Evolutionary conservation across 2,888 invertebrate genomes (phyloP).

Genomic region (Danaus chrysippus): DNA sequence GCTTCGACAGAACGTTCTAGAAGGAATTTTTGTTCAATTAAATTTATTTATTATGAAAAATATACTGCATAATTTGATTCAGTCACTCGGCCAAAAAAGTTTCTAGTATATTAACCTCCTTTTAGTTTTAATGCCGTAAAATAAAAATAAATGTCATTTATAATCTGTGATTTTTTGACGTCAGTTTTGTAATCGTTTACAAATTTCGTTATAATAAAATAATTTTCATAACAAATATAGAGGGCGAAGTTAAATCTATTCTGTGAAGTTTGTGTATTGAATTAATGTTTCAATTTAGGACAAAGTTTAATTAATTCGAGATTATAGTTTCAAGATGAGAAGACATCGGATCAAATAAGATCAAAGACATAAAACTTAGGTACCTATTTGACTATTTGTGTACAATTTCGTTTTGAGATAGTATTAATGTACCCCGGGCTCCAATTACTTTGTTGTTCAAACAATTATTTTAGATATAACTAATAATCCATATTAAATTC

Average conservation of each 20-base stretch:
- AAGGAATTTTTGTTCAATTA: background rate
- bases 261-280: background rate
- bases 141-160: too few relatives aligned
- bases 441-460: background rate
- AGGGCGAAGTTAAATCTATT: background rate
- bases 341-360: conserved; percentile 13
- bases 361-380: conserved; percentile 19
- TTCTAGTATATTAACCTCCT: too few relatives aligned
- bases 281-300: conserved; percentile 9
- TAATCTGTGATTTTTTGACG: too few relatives aligned
- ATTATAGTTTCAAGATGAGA: conserved; percentile 16
- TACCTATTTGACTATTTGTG: conserved; percentile 6
- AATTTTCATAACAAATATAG: background rate
- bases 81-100: too few relatives aligned
- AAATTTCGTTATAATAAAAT: background rate
- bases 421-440: background rate
- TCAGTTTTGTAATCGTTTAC: background rate
- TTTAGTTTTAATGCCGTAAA: too few relatives aligned
- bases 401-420: background rate
- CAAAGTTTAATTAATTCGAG: conserved; percentile 23
- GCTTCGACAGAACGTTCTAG: background rate
- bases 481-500: too few relatives aligned
- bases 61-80: too few relatives aligned
- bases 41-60: background rate
- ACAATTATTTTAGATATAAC: too few relatives aligned